Base-by-base conservation (phyloP, 2,113 vertebrate genomes). In the Channa maculata region DNA sequence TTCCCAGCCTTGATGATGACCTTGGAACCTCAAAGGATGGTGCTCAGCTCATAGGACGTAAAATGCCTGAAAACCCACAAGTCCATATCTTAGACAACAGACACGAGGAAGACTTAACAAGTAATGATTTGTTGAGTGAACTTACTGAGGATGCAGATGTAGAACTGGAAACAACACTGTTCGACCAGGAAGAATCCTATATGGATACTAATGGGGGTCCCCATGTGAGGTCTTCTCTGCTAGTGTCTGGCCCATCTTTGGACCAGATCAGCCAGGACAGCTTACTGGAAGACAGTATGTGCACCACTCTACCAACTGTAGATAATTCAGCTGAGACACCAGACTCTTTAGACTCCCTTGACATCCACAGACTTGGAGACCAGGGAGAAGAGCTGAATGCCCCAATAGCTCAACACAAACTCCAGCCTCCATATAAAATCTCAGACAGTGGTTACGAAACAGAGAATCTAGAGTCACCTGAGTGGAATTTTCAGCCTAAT, bases 391-490 rank as follows among this genome's bases (percentile, higher is more conserved):
- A 93, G n/a, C 73, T 87, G 33, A 85, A 65, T 39, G 64, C 66
- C 87, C 79, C 74, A 44, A 36, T 62, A 4, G 74, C 87, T 15
- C 89, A 94, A 15, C 93, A 95, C 92, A 97, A 97, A 61, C 95
- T 95, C 68, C 73, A 95, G 70, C 96, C 96, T 4, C 97, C 97
- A 0, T 97, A 97, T 87, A 98, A 96, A 89, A 95, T 97, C 37
- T 96, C 96, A 1, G 98, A 99, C 83, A 99, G 98, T 2, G 98
- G 98, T 14, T 99, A 99, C 8, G 98, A 99, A 91, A 99, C 98
- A 0, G 98, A 99, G 91, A 99, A 99, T 89, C 81, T 98, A 68
- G 98, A 99, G 76, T 99, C 98, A 62, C 98, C 98, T 0, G 98
- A 99, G 76, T 99, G 97, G 97, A 98, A 96, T 64, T 96, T 96